These are phyloP conservation scores for Lepidochrysops patricia DNA, from an alignment of 2,888 invertebrate genomes.

Conservation along the genomic window DNA sequence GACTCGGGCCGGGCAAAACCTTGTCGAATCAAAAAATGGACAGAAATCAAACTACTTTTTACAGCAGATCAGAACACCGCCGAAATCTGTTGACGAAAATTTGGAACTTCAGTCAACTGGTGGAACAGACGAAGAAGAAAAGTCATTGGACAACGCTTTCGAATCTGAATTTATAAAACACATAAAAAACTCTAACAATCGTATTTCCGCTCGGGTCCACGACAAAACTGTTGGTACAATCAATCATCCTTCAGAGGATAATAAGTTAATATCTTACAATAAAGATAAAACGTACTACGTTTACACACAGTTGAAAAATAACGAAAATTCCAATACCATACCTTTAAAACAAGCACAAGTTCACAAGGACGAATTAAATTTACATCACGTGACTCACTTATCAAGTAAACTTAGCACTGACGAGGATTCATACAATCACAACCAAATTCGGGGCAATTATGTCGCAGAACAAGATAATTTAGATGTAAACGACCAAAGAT, in stretches of 20 bases:
- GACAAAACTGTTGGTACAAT: conserved; percentile 61
- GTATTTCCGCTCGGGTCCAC: conserved; percentile 56
- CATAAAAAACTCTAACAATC: conserved; percentile 41
- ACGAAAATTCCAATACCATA: conserved; percentile 13
- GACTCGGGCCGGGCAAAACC: neutral
- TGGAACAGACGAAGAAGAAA: neutral
- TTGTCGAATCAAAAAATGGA: conserved; percentile 20
- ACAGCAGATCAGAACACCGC: conserved; percentile 23
- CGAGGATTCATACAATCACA: neutral
- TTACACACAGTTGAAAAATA: conserved; percentile 46
- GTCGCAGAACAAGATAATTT: neutral
- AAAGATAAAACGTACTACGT: conserved; percentile 60
- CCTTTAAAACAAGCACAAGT: conserved; percentile 1
- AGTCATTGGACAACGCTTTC: neutral
- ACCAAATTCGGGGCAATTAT: neutral
- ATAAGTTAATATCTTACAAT: conserved; percentile 55
- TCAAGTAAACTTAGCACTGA: neutral
- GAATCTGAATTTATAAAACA: conserved; percentile 30
- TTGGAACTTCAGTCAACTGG: neutral
- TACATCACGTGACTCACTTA: neutral
- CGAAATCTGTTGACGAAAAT: neutral
- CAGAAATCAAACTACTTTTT: neutral
- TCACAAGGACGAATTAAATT: conserved; percentile 3
- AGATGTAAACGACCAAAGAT: neutral
- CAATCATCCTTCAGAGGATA: conserved; percentile 51